Base-by-base conservation (phyloP, 2,113 vertebrate species). In the Benitochromis conjunctus region DNA sequence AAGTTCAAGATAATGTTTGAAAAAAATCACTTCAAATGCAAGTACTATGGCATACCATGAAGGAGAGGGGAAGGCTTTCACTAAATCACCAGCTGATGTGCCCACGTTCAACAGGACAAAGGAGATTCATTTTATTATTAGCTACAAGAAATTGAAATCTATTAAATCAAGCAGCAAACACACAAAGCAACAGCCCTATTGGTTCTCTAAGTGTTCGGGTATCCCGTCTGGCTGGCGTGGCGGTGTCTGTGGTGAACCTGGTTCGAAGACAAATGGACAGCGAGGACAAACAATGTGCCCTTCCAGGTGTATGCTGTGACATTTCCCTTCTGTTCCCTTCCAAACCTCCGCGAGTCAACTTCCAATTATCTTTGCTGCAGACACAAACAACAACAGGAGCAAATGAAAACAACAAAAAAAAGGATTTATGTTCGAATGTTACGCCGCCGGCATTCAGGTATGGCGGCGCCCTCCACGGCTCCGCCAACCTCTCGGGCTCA, bases 21-120 rank as follows among this genome's bases (percentile, higher is more conserved):
- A 76, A 88, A 90, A 94, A 94, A 92, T 81, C 91, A 94, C 93
- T 94, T 94, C 89, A 95, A 94, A 95, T 93, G 91, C 93, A 92
- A 94, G 89, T 93, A 95, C 94, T 95, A 91, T 92, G 94, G 93
- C 92, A 91, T 90, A 93, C 80, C 51, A 83, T 86, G 82, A 88
- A 83, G 82, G 91, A 77, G 78, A 85, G 86, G 87, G 88, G 86
- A 80, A 83, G 91, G 90, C 87, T 90, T 91, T 91, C 71, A 84
- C 92, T 94, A 94, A 92, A 91, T 77, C 92, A 95, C 84, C 92
- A 92, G 90, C 86, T 87, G 84, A 94, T 90, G 93, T 87, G 92
- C 89, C 90, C 93, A 90, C 46, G 57, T 90, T 88, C 34, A 79
- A 80, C 77, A 89, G 83, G 85, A 91, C 29, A 62, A 90, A 84